phyloP scores from a whole-genome alignment of 2,888 invertebrate species.

The Lasioglossum figueresi region DNA sequence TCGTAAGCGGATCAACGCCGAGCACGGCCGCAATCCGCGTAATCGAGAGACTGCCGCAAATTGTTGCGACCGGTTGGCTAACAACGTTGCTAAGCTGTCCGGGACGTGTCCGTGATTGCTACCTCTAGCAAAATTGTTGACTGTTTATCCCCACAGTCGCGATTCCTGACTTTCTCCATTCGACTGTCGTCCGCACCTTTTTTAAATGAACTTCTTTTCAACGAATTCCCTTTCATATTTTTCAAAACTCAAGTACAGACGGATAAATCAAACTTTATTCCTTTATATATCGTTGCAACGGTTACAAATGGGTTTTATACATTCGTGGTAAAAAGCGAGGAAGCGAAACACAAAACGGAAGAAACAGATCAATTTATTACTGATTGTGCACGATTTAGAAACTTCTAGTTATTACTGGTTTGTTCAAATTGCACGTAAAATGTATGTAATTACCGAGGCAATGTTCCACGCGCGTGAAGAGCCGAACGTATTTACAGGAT shows the following conservation, averaged over 20 bases:
- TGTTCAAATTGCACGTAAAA: too few relatives aligned
- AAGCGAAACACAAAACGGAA: too few relatives aligned
- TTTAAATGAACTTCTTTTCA: not conserved
- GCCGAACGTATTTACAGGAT: not conserved
- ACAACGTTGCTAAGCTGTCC: not conserved
- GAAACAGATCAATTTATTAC: not conserved
- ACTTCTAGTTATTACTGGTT: too few relatives aligned
- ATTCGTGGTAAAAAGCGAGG: too few relatives aligned
- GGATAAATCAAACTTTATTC: not conserved
- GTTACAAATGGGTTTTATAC: too few relatives aligned
- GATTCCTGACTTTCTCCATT: not conserved
- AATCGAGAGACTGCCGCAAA: slow-evolving; percentile 7
- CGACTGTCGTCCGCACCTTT: not conserved
- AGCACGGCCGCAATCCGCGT: slow-evolving; percentile 7
- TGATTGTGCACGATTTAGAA: not conserved
- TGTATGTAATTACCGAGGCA: not conserved
- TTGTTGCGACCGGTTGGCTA: not conserved
- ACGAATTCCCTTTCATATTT: not conserved
- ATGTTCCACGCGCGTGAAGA: not conserved
- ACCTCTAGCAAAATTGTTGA: not conserved
- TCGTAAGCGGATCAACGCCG: slow-evolving; percentile 12
- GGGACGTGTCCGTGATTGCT: not conserved
- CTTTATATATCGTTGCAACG: not conserved
- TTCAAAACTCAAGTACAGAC: not conserved
- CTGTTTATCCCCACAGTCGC: not conserved